Percentiles rank a stretch among this genome's conserved stretches.
phyloP scores from a whole-genome alignment of 2,888 invertebrate species.

The Hedya salicella region DNA sequence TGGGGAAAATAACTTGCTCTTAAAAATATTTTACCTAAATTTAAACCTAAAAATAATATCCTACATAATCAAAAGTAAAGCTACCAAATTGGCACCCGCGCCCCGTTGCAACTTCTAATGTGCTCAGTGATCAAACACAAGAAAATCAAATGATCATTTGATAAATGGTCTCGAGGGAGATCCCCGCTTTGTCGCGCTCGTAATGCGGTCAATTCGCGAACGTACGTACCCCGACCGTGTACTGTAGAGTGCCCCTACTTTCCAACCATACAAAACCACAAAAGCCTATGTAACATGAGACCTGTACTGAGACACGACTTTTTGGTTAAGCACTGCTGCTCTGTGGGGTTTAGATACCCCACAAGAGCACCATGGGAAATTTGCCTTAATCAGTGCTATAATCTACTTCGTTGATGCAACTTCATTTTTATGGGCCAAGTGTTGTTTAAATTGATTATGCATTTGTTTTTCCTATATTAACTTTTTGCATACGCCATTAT shows the following conservation, averaged over 20 bases:
- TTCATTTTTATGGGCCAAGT: constrained; percentile 20
- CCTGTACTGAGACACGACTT: too few species aligned
- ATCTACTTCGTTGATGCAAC: constrained; percentile 45
- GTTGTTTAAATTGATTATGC: constrained; percentile 16
- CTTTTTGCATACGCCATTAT: not conserved
- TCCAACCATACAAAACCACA: too few species aligned
- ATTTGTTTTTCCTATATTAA: not conserved
- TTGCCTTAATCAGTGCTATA: constrained; percentile 58
- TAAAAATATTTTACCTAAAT: too few species aligned
- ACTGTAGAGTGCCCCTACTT: too few species aligned
- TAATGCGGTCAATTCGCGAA: constrained; percentile 77
- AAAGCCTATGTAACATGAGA: too few species aligned
- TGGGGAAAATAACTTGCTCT: too few species aligned
- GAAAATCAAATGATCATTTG: constrained; percentile 86
- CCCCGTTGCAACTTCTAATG: constrained; percentile 81
- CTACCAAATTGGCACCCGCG: constrained; percentile 59
- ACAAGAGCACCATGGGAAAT: constrained; percentile 61
- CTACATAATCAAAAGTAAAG: constrained; percentile 59
- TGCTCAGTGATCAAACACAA: constrained; percentile 86
- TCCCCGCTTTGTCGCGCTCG: constrained; percentile 62
- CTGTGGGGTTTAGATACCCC: constrained; percentile 26
- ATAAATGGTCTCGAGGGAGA: constrained; percentile 80
- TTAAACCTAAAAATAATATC: not conserved
- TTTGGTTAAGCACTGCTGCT: too few species aligned
- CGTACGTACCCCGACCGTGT: constrained; percentile 15